Base-by-base conservation (phyloP, 1,140 invertebrate genomes). In the Drosophila kikkawai region DNA sequence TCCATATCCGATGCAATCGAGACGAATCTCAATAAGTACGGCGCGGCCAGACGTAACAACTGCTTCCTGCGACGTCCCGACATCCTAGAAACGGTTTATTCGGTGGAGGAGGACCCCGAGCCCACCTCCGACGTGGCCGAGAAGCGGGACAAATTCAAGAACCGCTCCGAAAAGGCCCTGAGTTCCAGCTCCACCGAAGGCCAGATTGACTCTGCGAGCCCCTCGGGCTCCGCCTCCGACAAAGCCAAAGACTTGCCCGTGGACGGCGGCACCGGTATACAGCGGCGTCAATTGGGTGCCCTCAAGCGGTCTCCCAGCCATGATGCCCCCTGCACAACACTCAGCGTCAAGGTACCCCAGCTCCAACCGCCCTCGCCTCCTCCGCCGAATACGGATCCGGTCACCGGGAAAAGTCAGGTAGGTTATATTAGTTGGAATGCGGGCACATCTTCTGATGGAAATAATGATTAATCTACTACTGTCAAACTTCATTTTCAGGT, bases 71-170 rank as follows among this genome's bases (percentile, higher is more conserved):
- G 96, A 29, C 94, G 96, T 66, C 96, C 96, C 2, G 96, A 97
- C 74, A 96, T 97, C 17, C 93, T 97, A n/a, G 96, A 97, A 85
- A 97, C 96, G 1, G 96, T 97, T 0, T 97, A 97, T 92, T 97
- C 96, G 75, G 96, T 97, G 0, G 96, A 97, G 87, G 96, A 97
- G 85, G 96, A 97, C 91, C 95, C 93, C 0, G 96, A 97, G 71
- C 94, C 94, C 39, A 68, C 91, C 56, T 71, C 79, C 6, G 83
- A 92, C 67, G 91, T 92, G 32, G 79, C 92, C 17, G 94, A 94
- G 69, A 93, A 94, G 77, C 84, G 94, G 34, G 94, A 94, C 74
- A 93, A 94, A 56, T 94, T 93, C n/a, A 91, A 88, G 50, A 92
- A 91, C 61, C 84, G 91, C 7, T 93, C 92, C 5, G 91, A 91